Evolutionary conservation across 2,113 vertebrate species (phyloP).

Genomic region (Mastomys coucha): DNA sequence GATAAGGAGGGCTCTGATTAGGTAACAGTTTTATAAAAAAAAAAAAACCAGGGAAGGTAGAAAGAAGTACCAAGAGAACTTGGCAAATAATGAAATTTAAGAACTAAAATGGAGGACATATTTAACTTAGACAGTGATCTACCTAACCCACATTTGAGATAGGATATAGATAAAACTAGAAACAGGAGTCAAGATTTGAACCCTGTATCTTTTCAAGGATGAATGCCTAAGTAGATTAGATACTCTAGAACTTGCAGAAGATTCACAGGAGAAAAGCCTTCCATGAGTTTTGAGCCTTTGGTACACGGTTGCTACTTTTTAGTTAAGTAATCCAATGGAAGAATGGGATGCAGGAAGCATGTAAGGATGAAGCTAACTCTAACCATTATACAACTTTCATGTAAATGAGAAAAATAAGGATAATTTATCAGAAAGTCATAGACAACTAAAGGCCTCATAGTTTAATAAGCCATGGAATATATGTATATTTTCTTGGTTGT

Average conservation of each 20-base stretch:
- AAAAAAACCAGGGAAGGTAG: neutral
- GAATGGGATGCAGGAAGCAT: neutral
- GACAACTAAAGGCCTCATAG: neutral
- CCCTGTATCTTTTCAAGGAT: neutral
- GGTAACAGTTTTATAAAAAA: neutral
- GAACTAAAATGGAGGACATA: neutral
- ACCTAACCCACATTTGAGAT: neutral
- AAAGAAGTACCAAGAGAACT: neutral
- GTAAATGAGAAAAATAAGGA: neutral
- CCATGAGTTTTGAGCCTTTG: slow-evolving; percentile 54
- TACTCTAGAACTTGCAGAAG: neutral
- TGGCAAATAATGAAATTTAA: slow-evolving; percentile 9
- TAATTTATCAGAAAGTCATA: slow-evolving; percentile 45
- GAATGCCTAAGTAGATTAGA: neutral
- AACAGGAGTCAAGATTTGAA: neutral
- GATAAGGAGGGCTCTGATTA: neutral
- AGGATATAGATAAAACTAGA: neutral
- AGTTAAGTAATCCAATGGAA: neutral
- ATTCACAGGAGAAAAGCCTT: neutral
- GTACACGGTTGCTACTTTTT: slow-evolving; percentile 28
- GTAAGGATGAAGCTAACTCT: slow-evolving; percentile 34
- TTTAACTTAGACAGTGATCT: neutral
- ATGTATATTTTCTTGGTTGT: slow-evolving; percentile 58
- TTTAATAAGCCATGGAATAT: slow-evolving; percentile 44
- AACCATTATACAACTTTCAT: neutral